A percentile compares a stretch with the other conserved stretches of the same genome.
phyloP scores from a whole-genome alignment of 2,888 invertebrate genomes.

The Cantharis nigra region DNA sequence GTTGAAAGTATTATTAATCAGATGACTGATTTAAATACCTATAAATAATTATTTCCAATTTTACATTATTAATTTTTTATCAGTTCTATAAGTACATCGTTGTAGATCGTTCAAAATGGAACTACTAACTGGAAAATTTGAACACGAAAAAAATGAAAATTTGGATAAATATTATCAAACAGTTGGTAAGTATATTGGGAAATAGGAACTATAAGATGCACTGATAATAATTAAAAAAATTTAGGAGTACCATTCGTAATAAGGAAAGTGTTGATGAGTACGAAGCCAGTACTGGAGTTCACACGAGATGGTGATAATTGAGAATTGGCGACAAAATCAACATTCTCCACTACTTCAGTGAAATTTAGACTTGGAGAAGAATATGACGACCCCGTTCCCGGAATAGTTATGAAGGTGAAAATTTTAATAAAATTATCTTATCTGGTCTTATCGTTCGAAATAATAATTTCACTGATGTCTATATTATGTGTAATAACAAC shows the following conservation, averaged over 20 bases:
- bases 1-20: not conserved
- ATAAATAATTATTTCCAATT: not conserved
- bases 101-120: not conserved
- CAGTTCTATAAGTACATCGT: not conserved
- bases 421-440: not conserved
- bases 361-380: conserved; percentile 66
- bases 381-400: conserved; percentile 69
- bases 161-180: conserved; percentile 67
- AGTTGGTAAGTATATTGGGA: conserved; percentile 58
- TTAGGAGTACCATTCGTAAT: conserved; percentile 69
- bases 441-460: not conserved
- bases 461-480: not conserved
- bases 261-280: conserved; percentile 53
- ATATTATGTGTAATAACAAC: not conserved
- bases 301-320: conserved; percentile 52
- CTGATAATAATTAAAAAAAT: conserved; percentile 10
- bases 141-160: conserved; percentile 68
- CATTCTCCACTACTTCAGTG: conserved; percentile 60
- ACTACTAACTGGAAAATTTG: conserved; percentile 63
- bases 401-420: conserved; percentile 58
- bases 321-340: conserved; percentile 62
- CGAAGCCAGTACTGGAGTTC: not conserved
- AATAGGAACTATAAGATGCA: not conserved
- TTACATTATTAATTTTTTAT: not conserved
- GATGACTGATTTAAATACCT: not conserved